phyloP scores from a whole-genome alignment of 2,113 vertebrate genomes.

The Struthidea cinerea region DNA sequence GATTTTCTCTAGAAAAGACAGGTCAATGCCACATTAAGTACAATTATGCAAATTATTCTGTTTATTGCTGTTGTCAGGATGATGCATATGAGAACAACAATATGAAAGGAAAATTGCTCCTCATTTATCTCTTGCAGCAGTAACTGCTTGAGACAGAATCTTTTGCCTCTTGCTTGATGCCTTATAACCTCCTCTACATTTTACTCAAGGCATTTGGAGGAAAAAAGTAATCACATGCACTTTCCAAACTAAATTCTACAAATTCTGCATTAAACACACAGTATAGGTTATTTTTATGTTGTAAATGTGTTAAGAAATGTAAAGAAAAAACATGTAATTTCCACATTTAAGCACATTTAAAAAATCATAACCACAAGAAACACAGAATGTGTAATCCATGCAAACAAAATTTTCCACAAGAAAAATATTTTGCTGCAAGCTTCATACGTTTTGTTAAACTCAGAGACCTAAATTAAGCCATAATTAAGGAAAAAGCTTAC shows the following conservation, averaged over 20 bases:
- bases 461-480: neutral
- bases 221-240: neutral
- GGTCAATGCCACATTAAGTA: neutral
- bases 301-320: neutral
- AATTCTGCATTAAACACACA: neutral
- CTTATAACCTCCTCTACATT: neutral
- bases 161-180: neutral
- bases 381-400: neutral
- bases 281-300: neutral
- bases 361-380: neutral
- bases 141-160: neutral
- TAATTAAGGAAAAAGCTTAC: constrained; percentile 43
- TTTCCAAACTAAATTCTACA: neutral
- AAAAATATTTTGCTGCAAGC: constrained; percentile 1
- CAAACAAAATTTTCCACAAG: neutral
- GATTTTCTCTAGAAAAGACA: constrained; percentile 4
- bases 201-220: neutral
- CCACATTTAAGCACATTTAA: neutral
- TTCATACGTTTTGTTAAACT: neutral
- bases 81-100: neutral
- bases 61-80: neutral
- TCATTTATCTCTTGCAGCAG: neutral
- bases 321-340: neutral
- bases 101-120: neutral
- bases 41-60: neutral